Percentiles rank a stretch among this genome's conserved stretches.
These are phyloP conservation scores for Taenaris catops DNA, from an alignment of 2,888 invertebrate species.

Conservation along the genomic window DNA sequence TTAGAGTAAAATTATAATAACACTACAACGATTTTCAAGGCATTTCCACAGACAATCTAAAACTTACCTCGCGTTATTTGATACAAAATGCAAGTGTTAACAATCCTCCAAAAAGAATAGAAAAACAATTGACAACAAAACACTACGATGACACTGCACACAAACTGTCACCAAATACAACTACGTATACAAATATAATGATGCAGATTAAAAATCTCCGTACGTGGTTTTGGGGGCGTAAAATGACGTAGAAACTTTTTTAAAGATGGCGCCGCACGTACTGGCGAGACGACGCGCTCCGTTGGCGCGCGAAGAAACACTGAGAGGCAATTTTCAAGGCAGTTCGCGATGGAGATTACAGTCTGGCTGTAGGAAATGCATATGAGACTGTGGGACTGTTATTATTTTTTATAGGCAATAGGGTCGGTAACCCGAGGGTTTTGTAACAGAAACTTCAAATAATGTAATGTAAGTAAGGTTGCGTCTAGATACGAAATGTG, in stretches of 20 bases:
- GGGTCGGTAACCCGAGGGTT: slow-evolving; percentile 1
- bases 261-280: slow-evolving; percentile 34
- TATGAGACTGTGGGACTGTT: slow-evolving; percentile 15
- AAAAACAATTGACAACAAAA: slow-evolving; percentile 1
- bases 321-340: slow-evolving; percentile 32
- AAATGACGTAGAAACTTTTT: slow-evolving; percentile 19
- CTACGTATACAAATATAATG: background rate
- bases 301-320: slow-evolving; percentile 49
- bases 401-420: no score
- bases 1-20: no score
- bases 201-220: slow-evolving; percentile 6
- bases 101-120: slow-evolving; percentile 6
- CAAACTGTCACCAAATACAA: slow-evolving; percentile 13
- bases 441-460: background rate
- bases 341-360: slow-evolving; percentile 27
- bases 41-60: background rate
- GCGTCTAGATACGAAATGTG: no score
- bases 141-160: slow-evolving; percentile 14
- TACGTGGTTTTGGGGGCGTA: slow-evolving; percentile 18
- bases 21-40: background rate
- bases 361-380: slow-evolving; percentile 25
- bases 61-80: slow-evolving; percentile 9
- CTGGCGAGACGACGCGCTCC: slow-evolving; percentile 43
- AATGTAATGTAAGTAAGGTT: no score
- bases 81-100: slow-evolving; percentile 1